Percentiles rank a stretch among this genome's conserved stretches.
Conservation (phyloP, 2,888 invertebrate species). For the Colostygia pectinataria region DNA sequence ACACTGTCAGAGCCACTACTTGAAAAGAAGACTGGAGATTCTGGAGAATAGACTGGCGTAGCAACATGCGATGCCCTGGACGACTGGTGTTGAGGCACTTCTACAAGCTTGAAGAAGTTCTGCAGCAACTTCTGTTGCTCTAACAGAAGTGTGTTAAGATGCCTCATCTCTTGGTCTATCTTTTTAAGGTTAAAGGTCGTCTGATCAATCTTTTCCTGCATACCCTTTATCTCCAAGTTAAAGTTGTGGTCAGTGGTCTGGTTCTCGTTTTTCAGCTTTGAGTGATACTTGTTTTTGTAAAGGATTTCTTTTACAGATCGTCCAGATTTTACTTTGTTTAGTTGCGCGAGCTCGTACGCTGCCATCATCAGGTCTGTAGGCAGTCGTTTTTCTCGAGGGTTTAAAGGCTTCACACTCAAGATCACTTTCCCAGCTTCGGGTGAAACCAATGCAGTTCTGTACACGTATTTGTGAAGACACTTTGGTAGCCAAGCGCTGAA, state of each 20-base stretch:
- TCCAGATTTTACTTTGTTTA: constrained; percentile 86
- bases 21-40: constrained; percentile 63
- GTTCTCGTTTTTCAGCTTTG: constrained; percentile 84
- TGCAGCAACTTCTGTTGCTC: constrained; percentile 70
- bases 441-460: constrained; percentile 90
- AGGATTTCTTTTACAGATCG: constrained; percentile 85
- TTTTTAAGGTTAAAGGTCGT: constrained; percentile 87
- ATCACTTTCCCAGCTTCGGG: constrained; percentile 92
- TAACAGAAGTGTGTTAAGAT: constrained; percentile 81
- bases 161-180: constrained; percentile 87
- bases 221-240: constrained; percentile 82
- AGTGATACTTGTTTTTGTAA: constrained; percentile 83
- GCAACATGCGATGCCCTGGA: constrained; percentile 38
- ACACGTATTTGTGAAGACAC: constrained; percentile 87
- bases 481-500: constrained; percentile 90
- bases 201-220: constrained; percentile 87
- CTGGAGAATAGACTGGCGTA: constrained; percentile 50
- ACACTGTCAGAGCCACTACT: constrained; percentile 30
- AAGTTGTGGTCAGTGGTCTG: constrained; percentile 71
- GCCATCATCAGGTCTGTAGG: constrained; percentile 91
- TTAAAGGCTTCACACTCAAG: constrained; percentile 90
- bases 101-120: constrained; percentile 57
- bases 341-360: constrained; percentile 90
- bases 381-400: constrained; percentile 90
- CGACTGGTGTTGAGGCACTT: constrained; percentile 48